A percentile compares a stretch with the other conserved stretches of the same genome.
These are phyloP conservation scores for Silurus glanis DNA, from an alignment of 2,113 vertebrate species.

Conservation along the genomic window DNA sequence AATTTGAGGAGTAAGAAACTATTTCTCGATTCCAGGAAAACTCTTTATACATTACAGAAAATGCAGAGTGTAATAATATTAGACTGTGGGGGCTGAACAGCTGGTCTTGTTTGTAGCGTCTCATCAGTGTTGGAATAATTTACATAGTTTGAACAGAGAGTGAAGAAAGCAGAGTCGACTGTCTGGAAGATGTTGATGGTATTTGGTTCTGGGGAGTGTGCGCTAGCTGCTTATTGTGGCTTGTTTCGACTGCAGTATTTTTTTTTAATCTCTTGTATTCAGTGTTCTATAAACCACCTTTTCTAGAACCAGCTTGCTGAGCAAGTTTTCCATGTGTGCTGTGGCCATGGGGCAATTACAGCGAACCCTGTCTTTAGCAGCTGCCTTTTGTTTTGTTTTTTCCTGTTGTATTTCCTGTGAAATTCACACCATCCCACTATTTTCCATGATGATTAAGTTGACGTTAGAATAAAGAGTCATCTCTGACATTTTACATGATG, in stretches of 20 bases:
- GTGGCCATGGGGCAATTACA: slow-evolving; percentile 18
- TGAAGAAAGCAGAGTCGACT: no score
- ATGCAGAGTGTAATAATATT: neutral
- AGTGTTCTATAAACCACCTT: neutral
- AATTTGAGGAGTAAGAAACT: neutral
- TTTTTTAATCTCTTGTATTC: neutral
- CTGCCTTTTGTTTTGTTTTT: neutral
- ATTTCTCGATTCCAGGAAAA: neutral
- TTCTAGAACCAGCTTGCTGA: slow-evolving; percentile 2
- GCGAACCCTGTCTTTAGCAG: neutral
- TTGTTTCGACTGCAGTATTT: neutral
- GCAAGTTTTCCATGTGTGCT: slow-evolving; percentile 26
- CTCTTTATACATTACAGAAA: neutral
- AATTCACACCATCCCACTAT: neutral
- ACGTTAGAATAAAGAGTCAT: neutral
- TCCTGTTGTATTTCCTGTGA: neutral
- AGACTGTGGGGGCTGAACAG: neutral
- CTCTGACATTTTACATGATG: neutral
- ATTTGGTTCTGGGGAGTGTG: neutral
- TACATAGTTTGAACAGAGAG: neutral
- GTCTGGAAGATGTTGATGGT: neutral
- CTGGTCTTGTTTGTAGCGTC: neutral
- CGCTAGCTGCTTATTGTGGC: neutral
- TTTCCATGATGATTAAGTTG: neutral
- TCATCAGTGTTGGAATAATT: neutral